These are phyloP conservation scores for Semnornis frantzii DNA, from an alignment of 2,113 vertebrate genomes.

Conservation along the genomic window DNA sequence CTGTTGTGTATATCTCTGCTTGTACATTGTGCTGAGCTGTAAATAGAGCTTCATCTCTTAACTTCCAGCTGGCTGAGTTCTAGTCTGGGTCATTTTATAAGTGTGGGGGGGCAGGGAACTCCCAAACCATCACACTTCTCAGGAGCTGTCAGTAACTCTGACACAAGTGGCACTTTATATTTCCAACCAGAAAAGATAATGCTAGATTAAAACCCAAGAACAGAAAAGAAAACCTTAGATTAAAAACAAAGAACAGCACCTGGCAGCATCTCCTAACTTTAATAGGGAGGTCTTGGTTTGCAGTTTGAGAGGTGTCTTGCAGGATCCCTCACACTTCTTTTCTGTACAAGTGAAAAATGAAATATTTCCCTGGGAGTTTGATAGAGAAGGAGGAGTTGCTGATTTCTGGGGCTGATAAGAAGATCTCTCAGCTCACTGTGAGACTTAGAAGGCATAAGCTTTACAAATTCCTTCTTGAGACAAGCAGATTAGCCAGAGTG, in stretches of 20 bases:
- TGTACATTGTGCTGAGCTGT: too few species aligned
- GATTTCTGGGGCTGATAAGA: neutral
- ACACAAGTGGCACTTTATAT: too few species aligned
- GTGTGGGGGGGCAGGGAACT: too few species aligned
- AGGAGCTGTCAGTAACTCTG: too few species aligned
- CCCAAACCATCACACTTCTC: too few species aligned
- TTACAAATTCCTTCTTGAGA: slow-evolving; percentile 20
- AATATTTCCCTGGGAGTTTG: neutral
- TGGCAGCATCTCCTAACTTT: neutral
- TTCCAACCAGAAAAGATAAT: too few species aligned
- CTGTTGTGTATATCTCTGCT: too few species aligned
- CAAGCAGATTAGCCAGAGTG: neutral
- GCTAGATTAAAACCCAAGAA: neutral
- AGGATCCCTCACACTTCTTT: neutral
- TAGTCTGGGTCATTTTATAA: too few species aligned
- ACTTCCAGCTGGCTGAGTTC: too few species aligned
- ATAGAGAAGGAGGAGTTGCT: neutral
- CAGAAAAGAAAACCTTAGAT: too few species aligned
- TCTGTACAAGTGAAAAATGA: neutral
- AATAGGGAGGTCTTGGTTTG: neutral
- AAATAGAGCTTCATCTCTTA: too few species aligned
- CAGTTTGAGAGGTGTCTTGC: neutral
- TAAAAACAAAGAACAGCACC: neutral
- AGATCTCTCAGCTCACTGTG: neutral
- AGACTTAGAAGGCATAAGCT: slow-evolving; percentile 19